Base-by-base conservation (phyloP, 2,888 invertebrate genomes). In the Lasioglossum figueresi region DNA sequence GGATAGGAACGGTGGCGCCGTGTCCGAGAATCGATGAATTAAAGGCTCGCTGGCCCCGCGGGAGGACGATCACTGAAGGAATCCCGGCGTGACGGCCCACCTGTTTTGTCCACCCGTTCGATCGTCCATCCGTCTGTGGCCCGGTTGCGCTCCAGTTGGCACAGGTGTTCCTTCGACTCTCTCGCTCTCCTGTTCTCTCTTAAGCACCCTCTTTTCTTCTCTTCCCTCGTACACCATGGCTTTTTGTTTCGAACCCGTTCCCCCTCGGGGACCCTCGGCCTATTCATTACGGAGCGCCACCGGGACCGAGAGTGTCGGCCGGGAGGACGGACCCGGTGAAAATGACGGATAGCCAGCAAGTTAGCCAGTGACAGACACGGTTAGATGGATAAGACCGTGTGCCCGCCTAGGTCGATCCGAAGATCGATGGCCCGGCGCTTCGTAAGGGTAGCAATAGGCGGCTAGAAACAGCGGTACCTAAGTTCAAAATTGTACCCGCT, bases 141-240 rank as follows among this genome's bases (percentile, higher is more conserved):
- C 92, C 87, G 92, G 94, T 93, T 93, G 93, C 92, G 94, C 94
- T 93, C 94, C 94, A 94, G 94, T 94, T 94, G 94, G 94, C 94
- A 94, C 94, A 94, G 94, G 94, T 94, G 94, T 94, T 93, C 93
- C 86, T 91, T 92, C 89, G 91, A 89, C 91, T 89, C 71, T 77
- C 74, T 80, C 85, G 86, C 80, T 63, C 34, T 73, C 74, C 8
- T 2, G 6, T 23, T 52, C 52, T 52, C 52, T 52, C 23, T 52
- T 10, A 10, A 52, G 23, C 52, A 23, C 23, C 52, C 10, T 10
- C 52, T 52, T 8, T 8, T 1, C 52, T 23, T 8, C 52, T 8
- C 78, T 77, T 72, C 70, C 40, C 70, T 48, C 27, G 45, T 74
- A 37, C 23, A 48, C 72, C 56, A 77, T 12, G 1, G 34, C 52